Evolutionary conservation across 1,140 invertebrate species (phyloP), one percentile per base, ranked within the genome.

Genomic region (Proales similis): DNA sequence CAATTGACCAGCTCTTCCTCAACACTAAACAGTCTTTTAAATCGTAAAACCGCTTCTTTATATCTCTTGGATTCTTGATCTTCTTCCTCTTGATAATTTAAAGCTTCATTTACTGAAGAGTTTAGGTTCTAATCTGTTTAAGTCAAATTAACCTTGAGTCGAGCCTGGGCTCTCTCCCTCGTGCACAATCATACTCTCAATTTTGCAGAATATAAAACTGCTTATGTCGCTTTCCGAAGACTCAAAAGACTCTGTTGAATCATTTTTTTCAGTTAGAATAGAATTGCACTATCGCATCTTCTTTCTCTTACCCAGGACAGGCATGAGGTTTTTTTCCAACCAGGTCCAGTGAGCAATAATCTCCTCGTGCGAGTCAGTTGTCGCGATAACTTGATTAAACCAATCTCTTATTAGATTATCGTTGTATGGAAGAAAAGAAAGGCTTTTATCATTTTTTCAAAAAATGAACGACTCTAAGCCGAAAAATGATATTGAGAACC

Each of bases 1-100:
- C 91, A 94, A 78, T 90, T 95, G 2, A 97, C 91, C 57, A 97
- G 78, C 77, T 90, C 95, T 71, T 96, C 92, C 71, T 94, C 89
- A 69, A 83, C 82, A 7, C 88, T 85, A 72, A 97, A 97, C 65
- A 88, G 75, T 73, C 86, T 82, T 68, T 84, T 83, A 73, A 95
- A 96, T 77, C 91, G 90, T 66, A 84, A 82, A 12, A 84, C 83
- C 24, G 85, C 81, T 68, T 82, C 81, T 79, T 86, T 87, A 69
- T 89, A 90, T 33, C 83, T 72, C 66, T 84, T 80, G 32, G 85
- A 83, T 72, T 88, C 86, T 73, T 85, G 83, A 39, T 63, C 62
- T 36, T 63, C 67, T 33, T 67, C 65, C 48, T 64, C 19, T 27
- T 64, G 33, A 66, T 7, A 57, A 12, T 71, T 66, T 42, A 66